Conservation (phyloP, 2,113 vertebrate genomes). For the Fregetta grallaria region DNA sequence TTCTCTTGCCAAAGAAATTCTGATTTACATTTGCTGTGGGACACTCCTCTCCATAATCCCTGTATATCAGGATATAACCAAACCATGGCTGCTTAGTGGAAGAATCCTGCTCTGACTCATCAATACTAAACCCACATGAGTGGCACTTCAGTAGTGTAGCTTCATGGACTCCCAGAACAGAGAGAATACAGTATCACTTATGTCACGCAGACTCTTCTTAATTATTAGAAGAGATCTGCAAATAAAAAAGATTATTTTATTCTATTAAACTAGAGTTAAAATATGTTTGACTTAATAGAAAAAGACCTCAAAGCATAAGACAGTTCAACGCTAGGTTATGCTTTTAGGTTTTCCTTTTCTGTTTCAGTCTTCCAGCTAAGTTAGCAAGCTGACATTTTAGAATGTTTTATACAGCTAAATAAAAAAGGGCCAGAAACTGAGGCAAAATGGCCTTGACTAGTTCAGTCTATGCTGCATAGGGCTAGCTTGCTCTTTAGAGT, state of each 20-base stretch:
- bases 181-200: neutral
- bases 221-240: neutral
- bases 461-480: neutral
- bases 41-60: neutral
- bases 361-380: neutral
- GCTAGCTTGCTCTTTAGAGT: neutral
- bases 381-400: neutral
- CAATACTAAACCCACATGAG: neutral
- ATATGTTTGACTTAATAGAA: neutral
- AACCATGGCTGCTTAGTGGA: neutral
- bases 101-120: neutral
- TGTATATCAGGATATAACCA: neutral
- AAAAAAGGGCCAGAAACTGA: neutral
- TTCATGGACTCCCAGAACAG: neutral
- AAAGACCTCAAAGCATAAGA: neutral
- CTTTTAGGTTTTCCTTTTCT: neutral
- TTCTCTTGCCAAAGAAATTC: neutral
- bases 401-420: neutral
- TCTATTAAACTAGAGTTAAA: neutral
- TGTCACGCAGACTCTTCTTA: rapidly evolving
- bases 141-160: neutral
- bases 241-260: neutral
- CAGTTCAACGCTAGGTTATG: neutral
- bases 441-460: neutral
- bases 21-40: neutral